Evolutionary conservation across 2,113 vertebrate species (phyloP), one percentile per base, ranked within the genome.

Genomic region (Bufo gargarizans): DNA sequence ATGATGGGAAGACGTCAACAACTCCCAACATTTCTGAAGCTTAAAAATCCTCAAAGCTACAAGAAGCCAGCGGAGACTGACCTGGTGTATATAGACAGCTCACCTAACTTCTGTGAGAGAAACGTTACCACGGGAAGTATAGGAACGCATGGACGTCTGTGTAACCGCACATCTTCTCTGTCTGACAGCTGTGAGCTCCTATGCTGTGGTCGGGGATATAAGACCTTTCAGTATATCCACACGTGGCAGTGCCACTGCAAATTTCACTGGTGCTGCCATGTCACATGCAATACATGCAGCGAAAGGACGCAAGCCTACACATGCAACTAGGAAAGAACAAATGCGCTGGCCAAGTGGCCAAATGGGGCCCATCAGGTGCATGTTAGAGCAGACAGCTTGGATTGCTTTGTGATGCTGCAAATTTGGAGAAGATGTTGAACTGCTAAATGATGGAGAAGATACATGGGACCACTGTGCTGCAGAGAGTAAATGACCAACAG

Each of bases 301-400:
- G 88, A 86, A 22, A 85, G 84, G 74, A 82, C 86, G 50, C 82
- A 89, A 56, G 87, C 89, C 53, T 88, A 90, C 45, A 89, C 47
- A 0, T 82, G 88, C 17, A 86, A 88, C 19, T 65, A 58, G 87
- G 47, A 49, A 13, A 63, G 58, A 9, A 58, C 80, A 59, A 4
- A 1, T 50, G 50, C n/a, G 16, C 6, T 14, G 67, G 16, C 2
- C 47, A 7, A 12, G 85, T 4, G 4, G n/a, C 86, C 47, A 16
- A 16, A 8, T 45, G 77, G 49, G 56, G 13, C 59, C 8, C 74
- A 50, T 13, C 91, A 93, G 0, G 93, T 95, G 0, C 90, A 49
- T 86, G 94, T 95, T 91, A 95, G 91, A 87, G 87, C 96, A 78
- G 93, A 91, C 0, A 94, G 92, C 78, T 92, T 96, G 47, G 94